Percentiles rank a stretch among this genome's conserved stretches.
These are phyloP conservation scores for Harlomillsia oculata DNA, from an alignment of 1,140 invertebrate genomes.

Conservation along the genomic window DNA sequence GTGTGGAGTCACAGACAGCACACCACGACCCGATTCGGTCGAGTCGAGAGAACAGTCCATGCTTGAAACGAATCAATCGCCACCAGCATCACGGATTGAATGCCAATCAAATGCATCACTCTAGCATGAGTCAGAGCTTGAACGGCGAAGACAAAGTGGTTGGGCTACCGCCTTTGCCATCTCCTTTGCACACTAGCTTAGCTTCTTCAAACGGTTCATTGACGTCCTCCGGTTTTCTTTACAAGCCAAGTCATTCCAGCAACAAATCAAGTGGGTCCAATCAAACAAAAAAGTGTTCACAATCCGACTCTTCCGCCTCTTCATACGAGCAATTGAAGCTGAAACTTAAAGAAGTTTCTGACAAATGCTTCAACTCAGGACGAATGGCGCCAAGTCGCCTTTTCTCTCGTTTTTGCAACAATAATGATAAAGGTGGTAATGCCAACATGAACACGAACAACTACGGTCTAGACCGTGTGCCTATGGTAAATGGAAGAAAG, in stretches of 20 bases:
- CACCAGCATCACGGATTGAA: not conserved
- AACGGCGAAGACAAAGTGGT: not conserved
- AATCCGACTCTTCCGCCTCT: slow-evolving; percentile 2
- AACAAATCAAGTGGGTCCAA: not conserved
- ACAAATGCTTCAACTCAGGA: slow-evolving; percentile 24
- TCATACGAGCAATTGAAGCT: slow-evolving; percentile 33
- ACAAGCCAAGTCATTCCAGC: not conserved
- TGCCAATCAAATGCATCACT: not conserved
- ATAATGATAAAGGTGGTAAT: slow-evolving; percentile 1
- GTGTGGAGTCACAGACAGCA: not conserved
- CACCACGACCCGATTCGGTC: not conserved
- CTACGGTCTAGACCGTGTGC: no score
- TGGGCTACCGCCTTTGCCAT: slow-evolving; percentile 32
- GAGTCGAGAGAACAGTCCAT: slow-evolving; percentile 31
- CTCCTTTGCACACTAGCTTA: not conserved
- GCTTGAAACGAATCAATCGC: slow-evolving; percentile 27
- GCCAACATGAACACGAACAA: not conserved
- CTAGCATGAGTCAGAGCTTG: not conserved
- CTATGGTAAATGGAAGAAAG: slow-evolving; percentile 39
- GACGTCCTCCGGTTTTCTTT: not conserved
- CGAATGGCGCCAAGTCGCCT: slow-evolving; percentile 14
- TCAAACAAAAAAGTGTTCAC: not conserved
- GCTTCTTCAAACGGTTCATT: not conserved
- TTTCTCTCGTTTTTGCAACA: slow-evolving; percentile 28
- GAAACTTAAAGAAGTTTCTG: slow-evolving; percentile 34